phyloP scores from a whole-genome alignment of 2,113 vertebrate species.

The Girardinichthys multiradiatus region DNA sequence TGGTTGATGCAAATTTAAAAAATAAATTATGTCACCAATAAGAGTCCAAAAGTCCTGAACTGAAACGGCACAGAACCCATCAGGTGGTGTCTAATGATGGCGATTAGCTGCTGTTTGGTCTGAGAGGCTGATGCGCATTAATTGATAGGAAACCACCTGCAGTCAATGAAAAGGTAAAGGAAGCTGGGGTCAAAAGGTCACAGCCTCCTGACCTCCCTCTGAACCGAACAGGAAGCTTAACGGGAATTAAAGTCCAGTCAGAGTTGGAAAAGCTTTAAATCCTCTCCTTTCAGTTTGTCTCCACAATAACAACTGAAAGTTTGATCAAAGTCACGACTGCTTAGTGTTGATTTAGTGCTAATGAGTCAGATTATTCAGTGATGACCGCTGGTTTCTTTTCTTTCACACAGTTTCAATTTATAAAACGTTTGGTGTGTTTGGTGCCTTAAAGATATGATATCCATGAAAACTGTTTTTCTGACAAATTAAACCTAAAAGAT shows the following conservation, averaged over 20 bases:
- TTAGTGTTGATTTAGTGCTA: not conserved
- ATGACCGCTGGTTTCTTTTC: too few species aligned
- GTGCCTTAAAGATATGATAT: too few species aligned
- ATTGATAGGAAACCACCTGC: not conserved
- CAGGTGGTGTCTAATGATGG: too few species aligned
- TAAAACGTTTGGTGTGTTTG: not conserved
- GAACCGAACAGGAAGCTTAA: constrained; percentile 29
- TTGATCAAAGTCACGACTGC: constrained; percentile 2
- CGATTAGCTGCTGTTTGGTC: too few species aligned
- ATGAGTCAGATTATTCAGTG: not conserved
- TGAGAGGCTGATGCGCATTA: not conserved
- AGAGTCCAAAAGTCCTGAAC: too few species aligned
- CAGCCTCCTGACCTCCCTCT: constrained; percentile 10
- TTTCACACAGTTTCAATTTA: too few species aligned
- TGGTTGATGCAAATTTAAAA: too few species aligned
- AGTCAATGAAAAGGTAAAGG: not conserved
- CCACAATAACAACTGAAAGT: not conserved
- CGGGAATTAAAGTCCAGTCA: constrained; percentile 31
- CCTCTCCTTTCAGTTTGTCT: not conserved
- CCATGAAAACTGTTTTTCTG: too few species aligned
- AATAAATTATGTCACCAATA: too few species aligned
- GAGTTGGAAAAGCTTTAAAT: constrained; percentile 30
- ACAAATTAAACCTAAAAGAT: not conserved
- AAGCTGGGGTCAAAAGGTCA: constrained; percentile 25
- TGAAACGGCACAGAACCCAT: too few species aligned